Evolutionary conservation across 2,113 vertebrate genomes (phyloP).

Genomic region (Campylomormyrus numenius): DNA sequence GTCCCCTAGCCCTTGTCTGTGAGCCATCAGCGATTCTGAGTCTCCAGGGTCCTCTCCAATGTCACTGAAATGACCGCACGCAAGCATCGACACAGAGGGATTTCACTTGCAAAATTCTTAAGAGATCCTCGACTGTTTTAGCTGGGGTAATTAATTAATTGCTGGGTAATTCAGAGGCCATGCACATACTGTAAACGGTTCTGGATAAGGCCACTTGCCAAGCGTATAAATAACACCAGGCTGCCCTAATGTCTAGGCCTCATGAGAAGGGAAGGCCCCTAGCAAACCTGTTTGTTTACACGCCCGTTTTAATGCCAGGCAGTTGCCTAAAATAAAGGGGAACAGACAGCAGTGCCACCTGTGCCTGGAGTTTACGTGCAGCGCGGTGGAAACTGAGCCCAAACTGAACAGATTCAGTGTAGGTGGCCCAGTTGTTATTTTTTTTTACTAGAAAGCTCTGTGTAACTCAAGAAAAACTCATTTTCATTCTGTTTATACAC

Average conservation of each 20-base stretch:
- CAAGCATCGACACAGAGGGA: not conserved
- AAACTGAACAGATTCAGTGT: not conserved
- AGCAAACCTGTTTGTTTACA: not conserved
- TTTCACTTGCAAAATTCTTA: not conserved
- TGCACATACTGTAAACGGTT: not conserved
- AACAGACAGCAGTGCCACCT: not conserved
- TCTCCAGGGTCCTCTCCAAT: not conserved
- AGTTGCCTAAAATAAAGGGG: not conserved
- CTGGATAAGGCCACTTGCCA: not conserved
- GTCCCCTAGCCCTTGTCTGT: not conserved
- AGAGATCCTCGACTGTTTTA: not conserved
- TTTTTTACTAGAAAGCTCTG: constrained; percentile 9
- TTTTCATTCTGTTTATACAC: constrained; percentile 9
- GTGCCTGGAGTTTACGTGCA: not conserved
- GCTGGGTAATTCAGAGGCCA: not conserved
- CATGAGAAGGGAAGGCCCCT: not conserved
- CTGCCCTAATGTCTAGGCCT: not conserved
- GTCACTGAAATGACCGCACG: not conserved
- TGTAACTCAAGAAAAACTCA: constrained; percentile 17
- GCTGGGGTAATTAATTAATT: constrained; percentile 5
- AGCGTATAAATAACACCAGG: not conserved
- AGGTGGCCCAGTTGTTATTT: constrained; percentile 6
- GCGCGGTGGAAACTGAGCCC: not conserved
- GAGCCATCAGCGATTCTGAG: not conserved
- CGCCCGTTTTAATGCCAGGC: not conserved